Conservation (phyloP, 2,888 invertebrate species). For the Cybosia mesomella region DNA sequence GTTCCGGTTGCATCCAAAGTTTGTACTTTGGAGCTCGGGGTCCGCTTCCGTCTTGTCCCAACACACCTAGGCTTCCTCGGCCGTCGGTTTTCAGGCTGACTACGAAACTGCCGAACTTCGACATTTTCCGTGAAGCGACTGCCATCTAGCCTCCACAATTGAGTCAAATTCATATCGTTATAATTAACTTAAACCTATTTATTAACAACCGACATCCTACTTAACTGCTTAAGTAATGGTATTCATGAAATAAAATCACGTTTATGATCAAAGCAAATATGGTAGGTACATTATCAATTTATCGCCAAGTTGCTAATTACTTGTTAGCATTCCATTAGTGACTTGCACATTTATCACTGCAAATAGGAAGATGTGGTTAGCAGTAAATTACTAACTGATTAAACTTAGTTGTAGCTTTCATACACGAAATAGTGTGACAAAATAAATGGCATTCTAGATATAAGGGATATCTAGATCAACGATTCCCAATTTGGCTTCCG, state of each 20-base stretch:
- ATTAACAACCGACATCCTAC: no score
- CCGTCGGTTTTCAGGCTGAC: not conserved
- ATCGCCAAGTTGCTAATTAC: constrained; percentile 52
- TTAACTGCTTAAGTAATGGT: not conserved
- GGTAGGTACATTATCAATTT: constrained; percentile 10
- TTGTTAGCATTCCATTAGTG: constrained; percentile 41
- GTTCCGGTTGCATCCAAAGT: not conserved
- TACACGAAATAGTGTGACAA: constrained; percentile 18
- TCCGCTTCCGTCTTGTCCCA: no score
- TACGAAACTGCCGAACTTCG: no score
- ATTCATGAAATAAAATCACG: not conserved
- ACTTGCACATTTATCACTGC: constrained; percentile 42
- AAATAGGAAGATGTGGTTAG: constrained; percentile 40
- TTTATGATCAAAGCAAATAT: not conserved
- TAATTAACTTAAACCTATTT: not conserved
- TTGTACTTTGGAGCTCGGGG: not conserved
- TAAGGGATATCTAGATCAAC: not conserved
- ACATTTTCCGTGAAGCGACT: no score
- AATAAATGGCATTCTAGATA: constrained; percentile 15
- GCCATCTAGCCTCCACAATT: no score
- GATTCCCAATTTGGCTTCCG: not conserved
- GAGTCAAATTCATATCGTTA: no score
- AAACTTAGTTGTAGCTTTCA: constrained; percentile 38
- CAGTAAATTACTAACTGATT: constrained; percentile 49
- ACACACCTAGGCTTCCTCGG: no score